A percentile compares a stretch with the other conserved stretches of the same genome.
Evolutionary conservation across 2,888 invertebrate species (phyloP).

Genomic region (Euzetes globulus): DNA sequence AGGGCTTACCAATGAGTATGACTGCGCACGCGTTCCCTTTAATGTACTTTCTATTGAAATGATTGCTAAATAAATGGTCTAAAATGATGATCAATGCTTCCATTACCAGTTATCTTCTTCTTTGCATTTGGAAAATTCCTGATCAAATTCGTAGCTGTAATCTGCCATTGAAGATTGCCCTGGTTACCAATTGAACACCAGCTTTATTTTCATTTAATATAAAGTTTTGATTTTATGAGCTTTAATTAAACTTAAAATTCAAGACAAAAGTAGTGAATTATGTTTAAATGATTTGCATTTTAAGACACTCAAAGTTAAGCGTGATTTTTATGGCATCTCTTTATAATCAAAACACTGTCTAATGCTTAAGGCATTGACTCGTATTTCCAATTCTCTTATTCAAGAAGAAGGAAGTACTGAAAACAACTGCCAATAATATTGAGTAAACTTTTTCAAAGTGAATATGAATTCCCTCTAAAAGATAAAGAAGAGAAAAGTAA

Average conservation of each 20-base stretch:
- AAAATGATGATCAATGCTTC: neutral
- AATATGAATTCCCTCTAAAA: neutral
- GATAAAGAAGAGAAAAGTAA: neutral
- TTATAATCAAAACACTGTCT: neutral
- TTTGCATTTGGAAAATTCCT: neutral
- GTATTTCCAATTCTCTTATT: neutral
- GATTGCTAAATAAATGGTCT: neutral
- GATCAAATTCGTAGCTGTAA: too few species aligned
- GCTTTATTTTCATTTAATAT: too few species aligned
- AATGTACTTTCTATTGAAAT: neutral
- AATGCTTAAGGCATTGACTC: constrained; percentile 11
- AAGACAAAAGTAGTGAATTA: too few species aligned
- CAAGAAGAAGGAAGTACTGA: constrained; percentile 1
- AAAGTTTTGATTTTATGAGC: too few species aligned
- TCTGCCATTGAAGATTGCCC: too few species aligned
- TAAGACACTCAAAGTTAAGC: neutral
- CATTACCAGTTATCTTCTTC: neutral
- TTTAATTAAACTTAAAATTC: too few species aligned
- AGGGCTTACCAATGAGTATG: neutral
- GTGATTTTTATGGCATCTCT: constrained; percentile 6
- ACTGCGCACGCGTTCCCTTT: neutral
- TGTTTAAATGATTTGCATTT: neutral
- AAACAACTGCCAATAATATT: neutral
- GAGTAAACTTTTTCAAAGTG: neutral
- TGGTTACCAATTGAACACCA: too few species aligned